Percentiles rank a stretch among this genome's conserved stretches.
These are phyloP conservation scores for Epsilonema sp. DNA, from an alignment of 2,888 invertebrate species.

Conservation along the genomic window DNA sequence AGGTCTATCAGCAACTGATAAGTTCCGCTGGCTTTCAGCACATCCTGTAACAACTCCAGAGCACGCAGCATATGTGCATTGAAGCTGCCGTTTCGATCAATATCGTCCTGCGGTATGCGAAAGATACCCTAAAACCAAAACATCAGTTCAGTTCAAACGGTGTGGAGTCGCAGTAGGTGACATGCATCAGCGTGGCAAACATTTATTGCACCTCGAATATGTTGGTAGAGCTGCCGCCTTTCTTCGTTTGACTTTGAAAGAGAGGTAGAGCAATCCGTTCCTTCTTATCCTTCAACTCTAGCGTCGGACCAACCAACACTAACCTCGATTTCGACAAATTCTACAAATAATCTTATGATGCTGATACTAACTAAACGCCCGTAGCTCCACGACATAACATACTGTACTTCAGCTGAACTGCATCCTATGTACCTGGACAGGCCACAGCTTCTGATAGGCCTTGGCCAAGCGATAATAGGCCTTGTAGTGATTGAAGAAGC, in stretches of 20 bases:
- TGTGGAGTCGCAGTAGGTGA: background rate
- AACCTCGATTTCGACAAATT: no score
- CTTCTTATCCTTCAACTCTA: no score
- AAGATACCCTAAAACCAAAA: background rate
- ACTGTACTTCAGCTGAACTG: no score
- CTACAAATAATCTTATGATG: no score
- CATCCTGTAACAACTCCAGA: background rate
- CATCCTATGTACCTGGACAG: no score
- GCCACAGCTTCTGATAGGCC: background rate
- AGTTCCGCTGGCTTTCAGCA: background rate
- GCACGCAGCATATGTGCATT: background rate
- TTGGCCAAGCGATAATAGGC: background rate
- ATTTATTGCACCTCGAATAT: background rate
- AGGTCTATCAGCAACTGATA: background rate
- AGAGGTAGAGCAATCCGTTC: no score
- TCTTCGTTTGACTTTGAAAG: no score
- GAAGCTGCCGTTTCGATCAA: background rate
- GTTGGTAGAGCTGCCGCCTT: no score
- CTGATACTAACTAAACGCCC: no score
- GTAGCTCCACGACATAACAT: no score
- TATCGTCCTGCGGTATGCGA: background rate
- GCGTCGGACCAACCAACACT: no score
- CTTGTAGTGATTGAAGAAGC: background rate
- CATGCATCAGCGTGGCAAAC: background rate
- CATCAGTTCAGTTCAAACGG: no score